Conservation (phyloP, 2,113 vertebrate species). For the Lampris incognitus region DNA sequence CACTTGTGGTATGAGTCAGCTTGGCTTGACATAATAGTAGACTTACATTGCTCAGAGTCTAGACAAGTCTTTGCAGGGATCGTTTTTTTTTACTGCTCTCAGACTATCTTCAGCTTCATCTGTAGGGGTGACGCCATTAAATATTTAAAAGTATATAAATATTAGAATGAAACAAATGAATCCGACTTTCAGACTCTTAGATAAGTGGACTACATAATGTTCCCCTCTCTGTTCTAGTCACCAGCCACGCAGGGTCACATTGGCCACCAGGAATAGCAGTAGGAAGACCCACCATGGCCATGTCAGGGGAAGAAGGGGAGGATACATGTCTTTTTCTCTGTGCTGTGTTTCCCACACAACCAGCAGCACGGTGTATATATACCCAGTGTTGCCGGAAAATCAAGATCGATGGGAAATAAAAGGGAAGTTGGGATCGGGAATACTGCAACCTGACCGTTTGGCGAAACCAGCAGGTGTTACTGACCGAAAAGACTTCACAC, state of each 20-base stretch:
- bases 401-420: slow-evolving; percentile 52
- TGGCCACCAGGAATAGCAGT: slow-evolving; percentile 79
- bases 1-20: neutral
- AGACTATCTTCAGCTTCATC: too few relatives aligned
- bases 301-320: slow-evolving; percentile 48
- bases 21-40: neutral
- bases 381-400: slow-evolving; percentile 54
- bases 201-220: too few relatives aligned
- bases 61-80: neutral
- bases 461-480: slow-evolving; percentile 50
- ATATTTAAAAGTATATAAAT: too few relatives aligned
- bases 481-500: too few relatives aligned
- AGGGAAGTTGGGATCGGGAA: slow-evolving; percentile 8
- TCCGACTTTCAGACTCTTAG: neutral
- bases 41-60: neutral
- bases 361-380: too few relatives aligned
- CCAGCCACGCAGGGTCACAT: slow-evolving; percentile 65
- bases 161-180: neutral
- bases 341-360: too few relatives aligned
- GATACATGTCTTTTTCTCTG: neutral
- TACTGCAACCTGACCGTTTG: neutral
- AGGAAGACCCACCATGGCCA: slow-evolving; percentile 62
- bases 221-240: slow-evolving; percentile 36
- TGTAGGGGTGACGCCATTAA: neutral
- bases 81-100: too few relatives aligned